phyloP scores from a whole-genome alignment of 2,888 invertebrate genomes.

The Eilema caniola region DNA sequence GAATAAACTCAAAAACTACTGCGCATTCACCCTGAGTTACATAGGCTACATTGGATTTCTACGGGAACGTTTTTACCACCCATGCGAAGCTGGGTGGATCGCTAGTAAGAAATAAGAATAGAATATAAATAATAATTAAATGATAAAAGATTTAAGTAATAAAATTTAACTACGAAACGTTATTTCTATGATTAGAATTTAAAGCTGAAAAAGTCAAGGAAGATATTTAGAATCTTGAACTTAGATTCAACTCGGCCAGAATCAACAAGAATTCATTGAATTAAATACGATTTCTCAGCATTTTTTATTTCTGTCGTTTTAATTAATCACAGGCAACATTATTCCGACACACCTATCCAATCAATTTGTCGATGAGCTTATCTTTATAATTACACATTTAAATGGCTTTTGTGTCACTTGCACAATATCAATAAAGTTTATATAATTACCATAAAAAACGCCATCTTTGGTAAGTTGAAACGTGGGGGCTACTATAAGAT shows the following conservation, averaged over 20 bases:
- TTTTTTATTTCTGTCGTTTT: neutral
- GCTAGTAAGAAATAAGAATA: too few species aligned
- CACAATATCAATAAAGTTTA: conserved; percentile 23
- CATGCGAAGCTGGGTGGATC: too few species aligned
- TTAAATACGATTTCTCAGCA: neutral
- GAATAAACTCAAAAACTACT: too few species aligned
- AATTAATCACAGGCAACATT: neutral
- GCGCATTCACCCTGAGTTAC: too few species aligned
- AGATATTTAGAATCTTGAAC: too few species aligned
- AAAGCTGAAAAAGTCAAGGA: too few species aligned
- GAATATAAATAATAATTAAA: too few species aligned
- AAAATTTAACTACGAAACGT: too few species aligned
- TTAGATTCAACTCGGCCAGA: neutral
- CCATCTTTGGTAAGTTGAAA: conserved; percentile 20
- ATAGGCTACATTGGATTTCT: too few species aligned
- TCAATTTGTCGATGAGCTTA: conserved; percentile 6
- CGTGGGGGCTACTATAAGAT: conserved; percentile 19
- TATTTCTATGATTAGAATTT: too few species aligned
- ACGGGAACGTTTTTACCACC: too few species aligned
- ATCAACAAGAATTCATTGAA: neutral
- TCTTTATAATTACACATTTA: conserved; percentile 10
- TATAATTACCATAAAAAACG: conserved; percentile 21
- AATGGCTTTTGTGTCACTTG: conserved; percentile 14
- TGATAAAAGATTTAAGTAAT: too few species aligned
- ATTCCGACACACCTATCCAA: neutral